Evolutionary conservation across 2,888 invertebrate genomes (phyloP).

Genomic region (Galerucella calmariensis): DNA sequence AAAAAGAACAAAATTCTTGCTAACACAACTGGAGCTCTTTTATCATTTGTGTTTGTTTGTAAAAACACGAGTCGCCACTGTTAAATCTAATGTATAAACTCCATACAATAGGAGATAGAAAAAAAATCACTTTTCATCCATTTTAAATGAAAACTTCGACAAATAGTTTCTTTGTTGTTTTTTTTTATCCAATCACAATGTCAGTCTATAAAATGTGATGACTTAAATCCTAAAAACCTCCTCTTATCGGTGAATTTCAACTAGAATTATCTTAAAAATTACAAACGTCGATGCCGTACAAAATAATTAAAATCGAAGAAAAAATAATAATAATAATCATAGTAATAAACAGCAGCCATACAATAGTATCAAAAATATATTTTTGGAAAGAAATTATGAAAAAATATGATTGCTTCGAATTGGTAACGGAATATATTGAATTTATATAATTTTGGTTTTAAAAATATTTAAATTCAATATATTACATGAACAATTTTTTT

Average conservation of each 20-base stretch:
- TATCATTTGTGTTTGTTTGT: too few relatives aligned
- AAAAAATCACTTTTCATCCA: neutral
- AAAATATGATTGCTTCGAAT: too few relatives aligned
- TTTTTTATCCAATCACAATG: slow-evolving; percentile 22
- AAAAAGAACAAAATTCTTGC: too few relatives aligned
- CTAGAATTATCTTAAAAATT: slow-evolving; percentile 14
- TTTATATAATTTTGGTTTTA: neutral
- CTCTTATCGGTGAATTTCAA: slow-evolving; percentile 18
- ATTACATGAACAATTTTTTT: neutral
- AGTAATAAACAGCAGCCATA: slow-evolving; percentile 53
- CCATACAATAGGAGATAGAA: neutral
- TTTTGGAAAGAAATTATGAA: slow-evolving; percentile 57
- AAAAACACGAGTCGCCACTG: too few relatives aligned
- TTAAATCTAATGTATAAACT: too few relatives aligned
- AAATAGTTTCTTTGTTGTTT: too few relatives aligned
- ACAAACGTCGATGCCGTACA: slow-evolving; percentile 20
- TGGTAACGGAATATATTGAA: neutral
- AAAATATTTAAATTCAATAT: neutral
- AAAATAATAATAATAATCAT: slow-evolving; percentile 18
- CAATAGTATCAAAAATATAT: slow-evolving; percentile 72
- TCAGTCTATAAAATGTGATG: slow-evolving; percentile 37
- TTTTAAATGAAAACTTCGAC: neutral
- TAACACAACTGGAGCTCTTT: too few relatives aligned
- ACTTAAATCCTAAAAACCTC: slow-evolving; percentile 27
- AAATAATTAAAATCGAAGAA: slow-evolving; percentile 34